These are phyloP conservation scores for Timandra comae DNA, from an alignment of 2,888 invertebrate genomes.

Conservation along the genomic window DNA sequence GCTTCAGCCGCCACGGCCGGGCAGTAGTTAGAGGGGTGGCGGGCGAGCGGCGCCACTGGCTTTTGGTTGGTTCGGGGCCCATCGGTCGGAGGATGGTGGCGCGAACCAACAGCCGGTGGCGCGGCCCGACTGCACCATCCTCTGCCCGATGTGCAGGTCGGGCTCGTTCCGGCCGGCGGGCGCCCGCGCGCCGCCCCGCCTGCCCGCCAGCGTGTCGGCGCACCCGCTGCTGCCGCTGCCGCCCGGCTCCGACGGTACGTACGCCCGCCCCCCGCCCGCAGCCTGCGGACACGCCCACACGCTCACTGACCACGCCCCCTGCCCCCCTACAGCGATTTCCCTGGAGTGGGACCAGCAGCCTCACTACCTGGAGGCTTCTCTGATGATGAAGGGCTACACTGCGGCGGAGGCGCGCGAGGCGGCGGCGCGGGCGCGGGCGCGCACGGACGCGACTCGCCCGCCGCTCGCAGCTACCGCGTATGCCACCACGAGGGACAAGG, in stretches of 20 bases:
- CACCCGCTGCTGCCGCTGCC: slow-evolving; percentile 95
- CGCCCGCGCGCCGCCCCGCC: slow-evolving; percentile 88
- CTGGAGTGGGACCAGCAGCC: slow-evolving; percentile 78
- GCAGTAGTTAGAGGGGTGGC: slow-evolving; percentile 39
- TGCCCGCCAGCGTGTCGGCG: slow-evolving; percentile 87
- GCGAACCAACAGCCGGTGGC: not conserved
- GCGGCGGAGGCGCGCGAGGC: slow-evolving; percentile 70
- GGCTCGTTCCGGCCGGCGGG: slow-evolving; percentile 93
- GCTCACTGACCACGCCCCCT: not conserved
- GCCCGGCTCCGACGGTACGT: slow-evolving; percentile 79
- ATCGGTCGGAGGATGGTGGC: slow-evolving; percentile 74
- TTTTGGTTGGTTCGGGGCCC: slow-evolving; percentile 59
- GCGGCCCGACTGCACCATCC: slow-evolving; percentile 56
- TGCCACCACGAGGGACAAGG: slow-evolving; percentile 71
- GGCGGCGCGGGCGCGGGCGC: slow-evolving; percentile 45
- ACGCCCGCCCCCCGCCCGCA: slow-evolving; percentile 12
- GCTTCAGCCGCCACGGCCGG: no score
- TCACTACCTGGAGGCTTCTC: slow-evolving; percentile 87
- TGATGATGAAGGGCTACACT: slow-evolving; percentile 87
- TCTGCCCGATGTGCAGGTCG: slow-evolving; percentile 86
- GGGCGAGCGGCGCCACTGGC: slow-evolving; percentile 64
- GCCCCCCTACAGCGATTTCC: slow-evolving; percentile 60
- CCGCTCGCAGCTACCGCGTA: slow-evolving; percentile 72
- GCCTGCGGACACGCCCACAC: slow-evolving; percentile 2
- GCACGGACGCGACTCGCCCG: slow-evolving; percentile 52